A percentile compares a stretch with the other conserved stretches of the same genome.
Evolutionary conservation across 1,140 invertebrate species (phyloP).

Genomic region (Lasioglossum albipes): DNA sequence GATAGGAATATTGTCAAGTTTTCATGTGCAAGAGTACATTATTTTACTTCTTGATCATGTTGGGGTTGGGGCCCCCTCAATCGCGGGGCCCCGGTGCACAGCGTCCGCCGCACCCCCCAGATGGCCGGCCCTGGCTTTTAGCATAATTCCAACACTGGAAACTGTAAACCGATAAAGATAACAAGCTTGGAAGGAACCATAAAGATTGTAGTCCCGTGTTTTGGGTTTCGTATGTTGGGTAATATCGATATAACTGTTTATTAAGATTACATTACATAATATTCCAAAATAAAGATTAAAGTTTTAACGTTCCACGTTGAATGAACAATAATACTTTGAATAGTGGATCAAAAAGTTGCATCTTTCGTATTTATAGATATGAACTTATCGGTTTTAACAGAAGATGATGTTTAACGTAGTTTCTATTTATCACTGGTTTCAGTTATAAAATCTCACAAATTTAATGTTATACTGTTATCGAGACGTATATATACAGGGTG

Average conservation of each 20-base stretch:
- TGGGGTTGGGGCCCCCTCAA: no score
- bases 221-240: not conserved
- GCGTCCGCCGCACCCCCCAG: no score
- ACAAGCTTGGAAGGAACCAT: no score
- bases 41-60: no score
- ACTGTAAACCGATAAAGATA: no score
- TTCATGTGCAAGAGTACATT: no score
- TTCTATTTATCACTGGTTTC: not conserved
- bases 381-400: not conserved
- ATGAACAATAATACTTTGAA: not conserved
- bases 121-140: no score
- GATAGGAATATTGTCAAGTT: no score
- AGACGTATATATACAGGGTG: no score
- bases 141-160: no score
- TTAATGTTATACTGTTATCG: not conserved
- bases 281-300: not conserved
- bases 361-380: not conserved
- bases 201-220: no score
- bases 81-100: no score
- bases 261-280: not conserved
- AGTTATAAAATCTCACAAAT: slow-evolving; percentile 7
- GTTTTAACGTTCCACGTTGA: not conserved
- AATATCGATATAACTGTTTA: not conserved
- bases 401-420: not conserved
- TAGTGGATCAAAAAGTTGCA: not conserved